Evolutionary conservation across 2,113 vertebrate genomes (phyloP), one percentile per base, ranked within the genome.

Genomic region (Caretta caretta): DNA sequence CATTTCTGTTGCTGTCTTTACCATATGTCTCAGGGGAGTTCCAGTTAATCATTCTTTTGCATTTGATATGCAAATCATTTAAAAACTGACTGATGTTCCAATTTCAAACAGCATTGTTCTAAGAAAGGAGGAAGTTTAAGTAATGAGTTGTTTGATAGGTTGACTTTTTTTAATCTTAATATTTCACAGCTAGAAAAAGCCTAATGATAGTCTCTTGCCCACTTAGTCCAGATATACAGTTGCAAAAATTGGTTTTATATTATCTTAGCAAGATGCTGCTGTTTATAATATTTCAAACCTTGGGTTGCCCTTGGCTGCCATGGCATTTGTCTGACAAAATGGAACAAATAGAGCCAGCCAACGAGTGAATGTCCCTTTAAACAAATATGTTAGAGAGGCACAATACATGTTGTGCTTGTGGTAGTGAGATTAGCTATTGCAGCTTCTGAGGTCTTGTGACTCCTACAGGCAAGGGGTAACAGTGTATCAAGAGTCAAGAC

Each of bases 41-140:
- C 93, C 65, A 93, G 87, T 95, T 92, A 93, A 96, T 94, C 5
- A 0, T 86, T 91, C 42, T 81, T 94, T 88, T 93, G 31, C 65
- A 92, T 84, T 94, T 90, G 54, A 31, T 89, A 96, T 90, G 89
- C 83, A 96, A 97, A 97, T 96, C 48, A 94, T 54, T 96, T 96
- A 88, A 72, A 88, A 94, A 95, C 87, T 82, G 79, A 94, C 90
- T 89, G 86, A 96, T 90, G 59, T n/a, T 24, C 84, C 80, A 89
- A 88, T 96, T 95, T 95, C 84, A 90, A 83, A 82, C 13, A 86
- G 76, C 25, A 90, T 54, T 92, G 91, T 96, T 83, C 86, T 87
- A 93, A 86, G 82, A 81, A 90, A 65, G 25, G n/a, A n/a, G 83
- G 90, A 57, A 80, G 83, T 82, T 97, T 90, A 16, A 87, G 46